A percentile compares a stretch with the other conserved stretches of the same genome.
Evolutionary conservation across 2,797 vertebrate genomes (phyloP).

Genomic region (Leucoraja ocellata): DNA sequence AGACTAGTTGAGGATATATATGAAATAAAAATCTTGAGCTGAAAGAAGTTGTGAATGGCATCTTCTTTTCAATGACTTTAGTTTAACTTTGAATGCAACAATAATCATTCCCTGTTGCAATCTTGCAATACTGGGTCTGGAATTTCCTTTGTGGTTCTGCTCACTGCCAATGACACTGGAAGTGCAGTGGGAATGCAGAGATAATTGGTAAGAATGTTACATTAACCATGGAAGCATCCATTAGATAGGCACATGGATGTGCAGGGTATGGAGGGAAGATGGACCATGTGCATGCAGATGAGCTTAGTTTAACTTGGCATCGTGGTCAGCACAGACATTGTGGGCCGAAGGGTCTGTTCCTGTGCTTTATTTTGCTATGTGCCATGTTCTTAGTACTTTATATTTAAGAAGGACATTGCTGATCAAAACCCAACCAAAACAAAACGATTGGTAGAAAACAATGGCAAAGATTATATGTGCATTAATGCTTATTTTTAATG

Average conservation of each 20-base stretch:
- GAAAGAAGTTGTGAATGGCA: not conserved
- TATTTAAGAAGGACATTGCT: not conserved
- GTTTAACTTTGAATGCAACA: not conserved
- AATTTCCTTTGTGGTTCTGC: not conserved
- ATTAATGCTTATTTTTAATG: not conserved
- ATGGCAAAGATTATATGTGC: not conserved
- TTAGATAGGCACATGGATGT: not conserved
- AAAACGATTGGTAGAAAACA: not conserved
- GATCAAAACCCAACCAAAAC: not conserved
- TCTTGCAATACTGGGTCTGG: not conserved
- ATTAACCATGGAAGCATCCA: not conserved
- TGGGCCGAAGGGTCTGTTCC: too few species aligned
- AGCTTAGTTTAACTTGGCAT: too few species aligned
- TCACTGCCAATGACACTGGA: not conserved
- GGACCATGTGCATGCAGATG: too few species aligned
- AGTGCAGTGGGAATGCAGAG: not conserved
- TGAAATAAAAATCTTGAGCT: not conserved
- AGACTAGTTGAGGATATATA: not conserved
- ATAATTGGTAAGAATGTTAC: not conserved
- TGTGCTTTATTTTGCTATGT: too few species aligned
- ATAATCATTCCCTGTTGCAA: not conserved
- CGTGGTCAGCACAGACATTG: too few species aligned
- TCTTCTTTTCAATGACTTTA: not conserved
- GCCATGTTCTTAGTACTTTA: too few species aligned
- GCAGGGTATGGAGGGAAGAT: too few species aligned